phyloP scores from a whole-genome alignment of 2,888 invertebrate genomes.

The Prionchulus punctatus region DNA sequence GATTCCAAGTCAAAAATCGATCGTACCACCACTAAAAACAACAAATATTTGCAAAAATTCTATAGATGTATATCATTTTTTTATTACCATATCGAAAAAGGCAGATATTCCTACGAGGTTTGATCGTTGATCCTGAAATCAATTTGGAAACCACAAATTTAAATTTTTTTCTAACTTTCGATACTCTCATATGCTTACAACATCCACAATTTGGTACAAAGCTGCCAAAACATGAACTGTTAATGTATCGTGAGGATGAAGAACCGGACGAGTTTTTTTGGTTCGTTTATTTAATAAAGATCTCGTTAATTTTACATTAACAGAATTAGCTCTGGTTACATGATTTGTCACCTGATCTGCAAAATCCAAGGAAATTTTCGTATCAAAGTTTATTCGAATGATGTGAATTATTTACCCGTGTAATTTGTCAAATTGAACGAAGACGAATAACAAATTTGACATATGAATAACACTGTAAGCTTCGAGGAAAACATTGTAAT shows the following conservation, averaged over 20 bases:
- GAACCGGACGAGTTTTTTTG: constrained; percentile 3
- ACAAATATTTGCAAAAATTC: not conserved
- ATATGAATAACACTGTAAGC: too few species aligned
- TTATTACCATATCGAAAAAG: constrained; percentile 24
- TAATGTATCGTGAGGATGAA: constrained; percentile 16
- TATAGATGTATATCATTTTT: not conserved
- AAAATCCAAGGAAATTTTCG: not conserved
- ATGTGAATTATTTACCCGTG: not conserved
- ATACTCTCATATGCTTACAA: constrained; percentile 17
- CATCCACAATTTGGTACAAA: constrained; percentile 29
- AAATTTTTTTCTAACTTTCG: not conserved
- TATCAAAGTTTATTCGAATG: not conserved
- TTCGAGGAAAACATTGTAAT: too few species aligned
- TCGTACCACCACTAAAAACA: constrained; percentile 15
- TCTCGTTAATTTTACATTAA: not conserved
- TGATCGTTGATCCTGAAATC: constrained; percentile 26
- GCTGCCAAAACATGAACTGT: constrained; percentile 25
- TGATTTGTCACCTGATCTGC: too few species aligned
- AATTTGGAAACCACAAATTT: not conserved
- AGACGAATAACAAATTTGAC: too few species aligned
- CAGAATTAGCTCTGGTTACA: not conserved
- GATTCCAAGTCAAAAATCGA: constrained; percentile 22
- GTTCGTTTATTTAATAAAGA: not conserved
- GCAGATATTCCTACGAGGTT: constrained; percentile 29
- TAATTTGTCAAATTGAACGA: too few species aligned